Evolutionary conservation across 1,140 invertebrate species (phyloP).

Genomic region (Eriosoma lanigerum): DNA sequence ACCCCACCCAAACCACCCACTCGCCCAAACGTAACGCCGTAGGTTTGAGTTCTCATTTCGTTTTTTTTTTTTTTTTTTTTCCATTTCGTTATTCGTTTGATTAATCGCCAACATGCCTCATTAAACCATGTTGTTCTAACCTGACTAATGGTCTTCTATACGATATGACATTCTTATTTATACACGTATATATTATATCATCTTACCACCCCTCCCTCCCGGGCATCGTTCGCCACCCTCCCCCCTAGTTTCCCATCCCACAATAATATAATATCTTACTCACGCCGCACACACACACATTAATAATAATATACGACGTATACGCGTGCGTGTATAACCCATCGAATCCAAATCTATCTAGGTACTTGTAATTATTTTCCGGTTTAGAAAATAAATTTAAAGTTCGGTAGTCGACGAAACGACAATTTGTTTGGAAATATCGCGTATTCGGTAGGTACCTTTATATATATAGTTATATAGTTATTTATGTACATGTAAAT

Average conservation of each 20-base stretch:
- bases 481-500: not conserved
- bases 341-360: not conserved
- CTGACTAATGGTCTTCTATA: conserved; percentile 12
- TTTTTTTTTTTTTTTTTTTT: too few relatives aligned
- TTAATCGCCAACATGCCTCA: conserved; percentile 46
- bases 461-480: not conserved
- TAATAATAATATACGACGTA: not conserved
- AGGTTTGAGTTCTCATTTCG: not conserved
- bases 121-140: conserved; percentile 39
- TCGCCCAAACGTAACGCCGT: not conserved
- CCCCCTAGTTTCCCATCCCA: too few relatives aligned
- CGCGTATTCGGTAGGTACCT: not conserved
- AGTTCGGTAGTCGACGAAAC: not conserved
- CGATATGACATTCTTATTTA: not conserved
- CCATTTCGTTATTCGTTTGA: conserved; percentile 13
- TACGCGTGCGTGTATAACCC: not conserved
- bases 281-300: not conserved
- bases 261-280: too few relatives aligned
- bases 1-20: too few relatives aligned
- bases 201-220: not conserved
- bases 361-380: not conserved
- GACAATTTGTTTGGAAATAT: not conserved
- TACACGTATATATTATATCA: not conserved
- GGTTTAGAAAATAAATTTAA: not conserved
- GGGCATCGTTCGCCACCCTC: too few relatives aligned